phyloP scores from a whole-genome alignment of 2,113 vertebrate genomes.

The Orcinus orca region DNA sequence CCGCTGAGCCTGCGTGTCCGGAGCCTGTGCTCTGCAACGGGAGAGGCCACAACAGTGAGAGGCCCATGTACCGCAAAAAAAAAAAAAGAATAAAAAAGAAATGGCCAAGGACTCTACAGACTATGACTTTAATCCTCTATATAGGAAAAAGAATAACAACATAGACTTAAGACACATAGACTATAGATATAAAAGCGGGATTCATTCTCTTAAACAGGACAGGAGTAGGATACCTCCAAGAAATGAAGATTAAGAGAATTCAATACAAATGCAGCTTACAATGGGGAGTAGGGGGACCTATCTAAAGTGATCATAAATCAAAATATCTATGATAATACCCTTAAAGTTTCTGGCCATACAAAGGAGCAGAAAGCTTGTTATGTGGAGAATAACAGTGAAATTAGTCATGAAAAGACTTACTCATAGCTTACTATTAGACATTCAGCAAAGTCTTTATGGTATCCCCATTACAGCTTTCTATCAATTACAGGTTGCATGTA shows the following conservation, averaged over 20 bases:
- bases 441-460: not conserved
- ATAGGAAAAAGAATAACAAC: not conserved
- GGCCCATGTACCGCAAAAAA: no score
- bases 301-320: not conserved
- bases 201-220: not conserved
- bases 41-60: no score
- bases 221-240: not conserved
- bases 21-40: no score
- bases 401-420: not conserved
- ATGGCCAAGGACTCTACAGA: not conserved
- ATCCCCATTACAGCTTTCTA: not conserved
- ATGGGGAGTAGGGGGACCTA: not conserved
- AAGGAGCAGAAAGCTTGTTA: not conserved
- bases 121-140: not conserved
- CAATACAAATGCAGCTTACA: no score
- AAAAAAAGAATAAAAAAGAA: not conserved
- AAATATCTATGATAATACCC: rapidly evolving
- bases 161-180: not conserved
- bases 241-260: not conserved
- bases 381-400: not conserved
- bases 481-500: rapidly evolving
- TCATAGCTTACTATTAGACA: not conserved
- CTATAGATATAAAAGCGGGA: not conserved
- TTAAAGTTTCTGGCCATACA: not conserved
- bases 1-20: no score